Evolutionary conservation across 2,888 invertebrate species (phyloP), one percentile per base, ranked within the genome.

Genomic region (Pandemis corylana): DNA sequence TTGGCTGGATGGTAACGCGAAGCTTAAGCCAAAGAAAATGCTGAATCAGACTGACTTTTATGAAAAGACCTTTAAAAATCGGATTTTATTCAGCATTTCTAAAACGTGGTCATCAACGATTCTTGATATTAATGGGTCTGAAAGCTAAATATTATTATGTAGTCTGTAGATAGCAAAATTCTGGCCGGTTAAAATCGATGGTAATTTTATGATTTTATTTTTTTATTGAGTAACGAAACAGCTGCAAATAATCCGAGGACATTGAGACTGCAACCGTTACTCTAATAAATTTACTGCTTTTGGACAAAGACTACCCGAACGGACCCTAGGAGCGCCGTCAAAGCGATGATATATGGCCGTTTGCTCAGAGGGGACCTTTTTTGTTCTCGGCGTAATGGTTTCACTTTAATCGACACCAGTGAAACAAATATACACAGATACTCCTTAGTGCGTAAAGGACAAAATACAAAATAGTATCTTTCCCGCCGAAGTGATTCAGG

Each of bases 341-440:
- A 88, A 86, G 84, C 89, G 92, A 94, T 94, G 94, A 94, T 94
- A 93, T 92, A 94, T 94, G 91, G 91, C 94, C 82, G 93, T 93
- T 94, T 93, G 88, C 86, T 92, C 90, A 92, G 91, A 93, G 94
- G 94, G 94, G 93, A 92, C 94, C 87, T 94, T 94, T 94, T 94
- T 94, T 94, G 94, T 94, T 94, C 94, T 92, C 90, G 79, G 79
- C 84, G 90, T 94, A 94, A 94, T 94, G 93, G 94, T 90, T 91
- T 90, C 88, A 90, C 87, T 91, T 91, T 92, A 93, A 94, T 94
- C 93, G 93, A 87, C 89, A 85, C 81, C 76, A 75, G 80, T 84
- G 80, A 83, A 82, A 83, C 83, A 84, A 61, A 68, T 67, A 74
- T 76, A 87, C 84, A 83, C 7, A 63, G 7, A 2, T 4, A n/a